A percentile compares a stretch with the other conserved stretches of the same genome.
phyloP scores from a whole-genome alignment of 2,797 vertebrate genomes.

The Schizothorax lantsangensis region DNA sequence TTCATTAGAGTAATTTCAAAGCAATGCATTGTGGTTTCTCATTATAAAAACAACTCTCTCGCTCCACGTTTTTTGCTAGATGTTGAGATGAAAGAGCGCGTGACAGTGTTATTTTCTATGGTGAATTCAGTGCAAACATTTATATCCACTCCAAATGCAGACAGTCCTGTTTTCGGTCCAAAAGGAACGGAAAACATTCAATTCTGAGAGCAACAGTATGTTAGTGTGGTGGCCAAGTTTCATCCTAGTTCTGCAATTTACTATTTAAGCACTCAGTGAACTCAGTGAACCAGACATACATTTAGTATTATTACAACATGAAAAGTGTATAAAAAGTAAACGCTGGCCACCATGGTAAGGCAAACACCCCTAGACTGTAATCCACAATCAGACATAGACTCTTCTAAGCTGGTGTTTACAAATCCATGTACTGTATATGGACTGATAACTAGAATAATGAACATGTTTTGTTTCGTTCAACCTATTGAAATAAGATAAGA shows the following conservation, averaged over 20 bases:
- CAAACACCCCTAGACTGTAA: not conserved
- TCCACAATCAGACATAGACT: not conserved
- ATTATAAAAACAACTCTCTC: constrained; percentile 17
- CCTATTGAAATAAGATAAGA: not conserved
- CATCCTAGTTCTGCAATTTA: constrained; percentile 16
- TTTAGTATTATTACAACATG: constrained; percentile 17
- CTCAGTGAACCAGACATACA: constrained; percentile 5
- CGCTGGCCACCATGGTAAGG: not conserved
- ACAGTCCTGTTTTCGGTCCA: constrained; percentile 32
- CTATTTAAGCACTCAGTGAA: constrained; percentile 19
- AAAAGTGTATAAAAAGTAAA: constrained; percentile 7
- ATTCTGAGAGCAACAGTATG: constrained; percentile 26
- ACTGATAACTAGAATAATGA: not conserved
- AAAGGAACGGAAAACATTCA: constrained; percentile 31
- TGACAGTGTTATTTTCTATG: constrained; percentile 1
- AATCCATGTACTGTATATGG: not conserved
- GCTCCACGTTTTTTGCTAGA: not conserved
- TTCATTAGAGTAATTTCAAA: constrained; percentile 36
- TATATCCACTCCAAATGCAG: constrained; percentile 30
- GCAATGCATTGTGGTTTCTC: constrained; percentile 17
- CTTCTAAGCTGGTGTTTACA: not conserved
- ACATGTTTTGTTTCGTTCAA: not conserved
- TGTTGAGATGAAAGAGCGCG: constrained; percentile 7
- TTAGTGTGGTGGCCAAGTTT: constrained; percentile 20
- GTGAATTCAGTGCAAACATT: constrained; percentile 20